Base-by-base conservation (phyloP, 2,888 invertebrate genomes). In the Agrotis segetum region DNA sequence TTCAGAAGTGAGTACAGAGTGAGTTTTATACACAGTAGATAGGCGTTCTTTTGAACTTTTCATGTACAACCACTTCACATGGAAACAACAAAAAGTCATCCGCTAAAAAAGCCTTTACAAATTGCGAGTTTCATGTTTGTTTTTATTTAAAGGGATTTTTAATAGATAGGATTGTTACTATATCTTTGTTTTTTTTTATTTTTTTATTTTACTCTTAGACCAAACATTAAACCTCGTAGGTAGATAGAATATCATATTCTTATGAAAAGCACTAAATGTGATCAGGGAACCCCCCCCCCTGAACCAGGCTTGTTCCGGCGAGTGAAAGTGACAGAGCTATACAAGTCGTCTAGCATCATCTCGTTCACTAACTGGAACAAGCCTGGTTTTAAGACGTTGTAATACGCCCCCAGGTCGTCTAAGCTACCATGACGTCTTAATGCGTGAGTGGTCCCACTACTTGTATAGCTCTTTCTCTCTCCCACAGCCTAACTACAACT, bases 11-110 rank as follows among this genome's bases (percentile, higher is more conserved):
- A 56, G 13, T 21, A 13, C 44, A 62, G 0, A 50, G n/a, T 58
- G 17, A 56, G 49, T 17, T 64, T 74, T 50, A 24, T 24, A 21
- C 24, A 58, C 17, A 61, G 21, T 49, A 55, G 34, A 24, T n/a
- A 47, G 16, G 14, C 40, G 19, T 34, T 13, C 13, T n/a, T 52
- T 16, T 52, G 44, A 21, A 34, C 13, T 47, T 1, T 40, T 40
- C 40, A 40, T 40, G 11, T 19, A n/a, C 56, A 34, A 34, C 4
- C 7, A 49, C 69, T 44, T 62, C 49, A n/a, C 29, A 16, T 0
- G 44, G 19, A 49, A 49, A 17, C 19, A 44, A 49, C 13, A 63
- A 63, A 58, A 62, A 50, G 19, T n/a, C 14, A 63, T 46, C 9
- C 6, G 29, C 21, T 16, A 52, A 29, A 34, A 19, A n/a, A 47